Evolutionary conservation across 2,888 invertebrate genomes (phyloP).

Genomic region (Oxytorus armatus): DNA sequence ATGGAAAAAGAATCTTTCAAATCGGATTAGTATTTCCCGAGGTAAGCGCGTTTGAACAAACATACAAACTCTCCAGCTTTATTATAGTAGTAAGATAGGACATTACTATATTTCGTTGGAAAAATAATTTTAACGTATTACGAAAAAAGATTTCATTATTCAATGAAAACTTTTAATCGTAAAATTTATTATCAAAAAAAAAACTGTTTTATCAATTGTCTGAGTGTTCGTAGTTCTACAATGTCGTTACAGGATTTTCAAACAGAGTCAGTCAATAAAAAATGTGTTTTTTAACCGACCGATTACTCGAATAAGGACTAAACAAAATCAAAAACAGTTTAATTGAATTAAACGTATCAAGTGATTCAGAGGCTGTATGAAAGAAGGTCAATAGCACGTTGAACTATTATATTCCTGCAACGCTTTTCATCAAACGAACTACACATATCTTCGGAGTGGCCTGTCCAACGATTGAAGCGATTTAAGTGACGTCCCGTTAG

Average conservation of each 20-base stretch:
- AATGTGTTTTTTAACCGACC: not conserved
- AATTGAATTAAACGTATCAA: constrained; percentile 11
- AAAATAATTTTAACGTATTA: too few species aligned
- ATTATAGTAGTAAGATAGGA: too few species aligned
- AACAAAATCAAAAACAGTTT: constrained; percentile 13
- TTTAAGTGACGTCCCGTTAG: constrained; percentile 7
- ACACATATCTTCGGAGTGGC: not conserved
- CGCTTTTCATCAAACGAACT: constrained; percentile 18
- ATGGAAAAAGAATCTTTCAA: too few species aligned
- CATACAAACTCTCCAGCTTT: too few species aligned
- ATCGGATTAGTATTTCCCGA: too few species aligned
- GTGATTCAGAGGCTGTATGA: constrained; percentile 7
- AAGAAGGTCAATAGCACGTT: constrained; percentile 36
- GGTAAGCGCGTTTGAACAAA: too few species aligned
- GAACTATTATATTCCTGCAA: constrained; percentile 9
- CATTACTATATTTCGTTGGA: too few species aligned
- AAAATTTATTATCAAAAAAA: too few species aligned
- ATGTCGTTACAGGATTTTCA: not conserved
- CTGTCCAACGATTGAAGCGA: not conserved
- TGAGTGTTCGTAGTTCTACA: not conserved
- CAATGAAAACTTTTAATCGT: too few species aligned
- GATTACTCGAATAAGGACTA: not conserved
- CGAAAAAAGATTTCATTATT: too few species aligned
- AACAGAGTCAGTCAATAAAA: not conserved
- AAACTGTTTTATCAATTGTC: too few species aligned